Conservation (phyloP, 2,797 vertebrate species). For the Apogon hyalosoma region DNA sequence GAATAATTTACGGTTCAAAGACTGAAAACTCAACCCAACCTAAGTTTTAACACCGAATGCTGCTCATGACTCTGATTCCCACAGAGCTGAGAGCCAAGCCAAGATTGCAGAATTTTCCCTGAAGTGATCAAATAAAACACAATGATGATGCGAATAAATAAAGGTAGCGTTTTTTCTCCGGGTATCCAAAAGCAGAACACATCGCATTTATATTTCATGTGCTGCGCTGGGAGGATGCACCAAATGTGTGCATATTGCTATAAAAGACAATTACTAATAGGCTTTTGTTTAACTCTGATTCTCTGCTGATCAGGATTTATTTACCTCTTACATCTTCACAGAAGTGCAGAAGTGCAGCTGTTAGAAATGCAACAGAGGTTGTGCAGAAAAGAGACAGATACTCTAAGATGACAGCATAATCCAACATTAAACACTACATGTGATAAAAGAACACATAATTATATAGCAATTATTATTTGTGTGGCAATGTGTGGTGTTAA, state of each 20-base stretch:
- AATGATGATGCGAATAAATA: constrained; percentile 57
- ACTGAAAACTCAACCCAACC: constrained; percentile 41
- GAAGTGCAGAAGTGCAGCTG: too few relatives aligned
- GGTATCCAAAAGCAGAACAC: constrained; percentile 26
- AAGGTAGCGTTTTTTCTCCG: constrained; percentile 37
- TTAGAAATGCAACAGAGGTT: background rate
- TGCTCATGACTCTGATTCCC: constrained; percentile 44
- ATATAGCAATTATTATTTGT: too few relatives aligned
- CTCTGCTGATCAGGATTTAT: constrained; percentile 14
- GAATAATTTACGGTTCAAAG: constrained; percentile 63
- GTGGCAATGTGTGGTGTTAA: too few relatives aligned
- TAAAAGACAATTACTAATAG: constrained; percentile 5
- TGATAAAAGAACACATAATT: too few relatives aligned
- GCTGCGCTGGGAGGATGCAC: constrained; percentile 7
- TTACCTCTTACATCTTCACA: background rate
- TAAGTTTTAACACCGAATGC: constrained; percentile 35
- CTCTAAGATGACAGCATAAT: too few relatives aligned
- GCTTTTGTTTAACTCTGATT: constrained; percentile 17
- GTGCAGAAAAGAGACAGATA: background rate
- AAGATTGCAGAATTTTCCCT: constrained; percentile 48
- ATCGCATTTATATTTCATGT: constrained; percentile 59
- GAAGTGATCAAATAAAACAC: constrained; percentile 58
- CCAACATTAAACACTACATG: too few relatives aligned
- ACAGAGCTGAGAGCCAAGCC: constrained; percentile 41
- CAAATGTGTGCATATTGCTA: constrained; percentile 18